Conservation (phyloP, 2,888 invertebrate genomes). For the Neoascia interrupta region DNA sequence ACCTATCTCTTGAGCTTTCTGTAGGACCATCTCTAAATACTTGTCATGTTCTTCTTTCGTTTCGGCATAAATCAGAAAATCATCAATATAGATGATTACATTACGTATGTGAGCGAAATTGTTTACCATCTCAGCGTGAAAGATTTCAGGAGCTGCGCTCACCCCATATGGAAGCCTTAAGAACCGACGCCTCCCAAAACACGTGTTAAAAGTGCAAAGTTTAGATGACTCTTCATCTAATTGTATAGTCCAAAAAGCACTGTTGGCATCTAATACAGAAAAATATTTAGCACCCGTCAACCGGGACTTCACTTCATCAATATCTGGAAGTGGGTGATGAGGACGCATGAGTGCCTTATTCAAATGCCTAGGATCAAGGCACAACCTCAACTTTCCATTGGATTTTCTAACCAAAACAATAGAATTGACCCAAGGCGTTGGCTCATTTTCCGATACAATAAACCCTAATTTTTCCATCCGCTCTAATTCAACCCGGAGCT, state of each 20-base stretch:
- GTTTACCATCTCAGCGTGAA: constrained; percentile 14
- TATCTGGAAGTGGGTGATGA: constrained; percentile 36
- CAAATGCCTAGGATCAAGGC: constrained; percentile 51
- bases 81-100: constrained; percentile 33
- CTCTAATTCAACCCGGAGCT: background rate
- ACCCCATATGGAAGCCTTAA: constrained; percentile 11
- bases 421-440: constrained; percentile 63
- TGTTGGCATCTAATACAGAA: constrained; percentile 31
- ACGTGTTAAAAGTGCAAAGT: constrained; percentile 62
- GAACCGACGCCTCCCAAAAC: constrained; percentile 26
- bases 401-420: constrained; percentile 57
- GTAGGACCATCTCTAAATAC: constrained; percentile 12
- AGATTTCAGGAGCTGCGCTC: constrained; percentile 22
- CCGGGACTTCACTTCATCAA: constrained; percentile 32
- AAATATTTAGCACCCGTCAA: constrained; percentile 21
- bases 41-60: constrained; percentile 20
- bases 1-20: constrained; percentile 19
- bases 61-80: constrained; percentile 27
- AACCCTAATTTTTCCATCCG: constrained; percentile 6
- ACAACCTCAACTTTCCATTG: constrained; percentile 56
- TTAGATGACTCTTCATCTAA: constrained; percentile 37
- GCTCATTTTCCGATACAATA: constrained; percentile 44
- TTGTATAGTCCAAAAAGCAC: constrained; percentile 25
- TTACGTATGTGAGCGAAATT: constrained; percentile 8
- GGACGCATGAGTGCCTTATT: constrained; percentile 52